A percentile compares a stretch with the other conserved stretches of the same genome.
Conservation (phyloP, 2,113 vertebrate genomes). For the Odontophorus gujanensis region DNA sequence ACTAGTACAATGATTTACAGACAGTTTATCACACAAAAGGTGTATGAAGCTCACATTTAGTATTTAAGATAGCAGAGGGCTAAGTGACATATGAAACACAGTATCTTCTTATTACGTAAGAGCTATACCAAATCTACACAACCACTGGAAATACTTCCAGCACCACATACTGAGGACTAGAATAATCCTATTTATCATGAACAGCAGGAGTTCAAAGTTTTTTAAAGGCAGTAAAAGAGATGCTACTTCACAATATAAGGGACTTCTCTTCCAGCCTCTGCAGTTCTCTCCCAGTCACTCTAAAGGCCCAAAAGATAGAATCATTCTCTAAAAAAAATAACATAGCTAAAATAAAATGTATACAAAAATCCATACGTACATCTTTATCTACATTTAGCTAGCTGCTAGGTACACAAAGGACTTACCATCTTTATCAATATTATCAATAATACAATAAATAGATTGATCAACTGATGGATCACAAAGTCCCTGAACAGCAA, state of each 20-base stretch:
- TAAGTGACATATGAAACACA: background rate
- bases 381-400: background rate
- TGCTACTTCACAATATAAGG: background rate
- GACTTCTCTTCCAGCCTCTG: background rate
- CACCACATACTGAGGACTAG: background rate
- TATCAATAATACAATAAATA: background rate
- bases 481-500: background rate
- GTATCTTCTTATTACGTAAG: background rate
- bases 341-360: background rate
- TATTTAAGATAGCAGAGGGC: background rate
- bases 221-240: background rate
- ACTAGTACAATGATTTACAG: background rate
- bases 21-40: background rate
- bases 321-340: background rate
- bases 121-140: background rate
- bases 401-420: background rate
- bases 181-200: background rate
- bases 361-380: background rate
- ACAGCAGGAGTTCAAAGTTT: background rate
- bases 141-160: background rate
- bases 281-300: background rate
- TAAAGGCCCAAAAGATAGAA: background rate
- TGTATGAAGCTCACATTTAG: background rate
- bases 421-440: background rate
- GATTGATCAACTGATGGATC: fast-evolving